A percentile compares a stretch with the other conserved stretches of the same genome.
Evolutionary conservation across 2,113 vertebrate genomes (phyloP).

Genomic region (Pollachius pollachius): DNA sequence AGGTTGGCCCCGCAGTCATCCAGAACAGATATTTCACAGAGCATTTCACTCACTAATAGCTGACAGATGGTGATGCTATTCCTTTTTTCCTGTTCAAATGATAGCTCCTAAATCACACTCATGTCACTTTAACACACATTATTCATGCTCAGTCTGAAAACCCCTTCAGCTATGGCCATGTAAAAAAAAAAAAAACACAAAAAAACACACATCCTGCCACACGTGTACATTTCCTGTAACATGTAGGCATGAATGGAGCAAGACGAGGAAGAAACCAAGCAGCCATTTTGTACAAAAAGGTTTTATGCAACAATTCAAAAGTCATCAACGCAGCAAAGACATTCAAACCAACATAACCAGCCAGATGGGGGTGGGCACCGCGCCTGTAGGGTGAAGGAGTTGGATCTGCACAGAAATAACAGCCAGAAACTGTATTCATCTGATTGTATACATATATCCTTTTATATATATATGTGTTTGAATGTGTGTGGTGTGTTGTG

Average conservation of each 20-base stretch:
- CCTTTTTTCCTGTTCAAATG: neutral
- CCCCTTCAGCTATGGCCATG: neutral
- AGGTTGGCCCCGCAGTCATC: too few relatives aligned
- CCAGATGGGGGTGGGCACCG: conserved; percentile 34
- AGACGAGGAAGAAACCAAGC: conserved; percentile 10
- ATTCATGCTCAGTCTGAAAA: neutral
- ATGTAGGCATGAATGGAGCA: neutral
- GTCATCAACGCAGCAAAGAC: conserved; percentile 49
- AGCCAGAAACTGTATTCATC: neutral
- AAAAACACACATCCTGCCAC: neutral
- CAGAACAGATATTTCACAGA: too few relatives aligned
- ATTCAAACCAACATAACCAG: conserved; percentile 49
- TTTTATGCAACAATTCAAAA: conserved; percentile 62
- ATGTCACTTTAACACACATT: neutral
- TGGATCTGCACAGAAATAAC: too few relatives aligned
- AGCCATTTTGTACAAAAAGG: conserved; percentile 57
- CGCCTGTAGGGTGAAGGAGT: neutral
- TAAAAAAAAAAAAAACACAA: neutral
- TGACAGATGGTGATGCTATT: too few relatives aligned
- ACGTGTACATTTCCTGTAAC: neutral
- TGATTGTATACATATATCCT: neutral
- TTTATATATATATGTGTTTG: neutral
- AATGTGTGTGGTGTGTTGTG: neutral
- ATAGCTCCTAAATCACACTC: neutral
- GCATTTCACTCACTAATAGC: too few relatives aligned